Percentiles rank a stretch among this genome's conserved stretches.
These are phyloP conservation scores for Molossus alvarezi DNA, from an alignment of 2,797 vertebrate genomes.

Conservation along the genomic window DNA sequence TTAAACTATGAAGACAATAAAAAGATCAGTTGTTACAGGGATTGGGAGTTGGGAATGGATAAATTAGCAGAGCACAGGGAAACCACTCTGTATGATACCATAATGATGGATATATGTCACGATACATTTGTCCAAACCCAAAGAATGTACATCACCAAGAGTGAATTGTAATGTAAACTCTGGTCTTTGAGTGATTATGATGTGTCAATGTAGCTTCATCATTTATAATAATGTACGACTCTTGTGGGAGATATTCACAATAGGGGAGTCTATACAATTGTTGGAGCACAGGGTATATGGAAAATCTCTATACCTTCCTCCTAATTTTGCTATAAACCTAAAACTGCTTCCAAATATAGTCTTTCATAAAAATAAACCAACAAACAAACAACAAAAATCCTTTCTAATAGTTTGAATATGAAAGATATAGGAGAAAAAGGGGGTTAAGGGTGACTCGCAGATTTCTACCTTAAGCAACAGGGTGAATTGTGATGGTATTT, in stretches of 20 bases:
- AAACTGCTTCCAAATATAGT: not conserved
- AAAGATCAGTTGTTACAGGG: not conserved
- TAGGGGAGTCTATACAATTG: not conserved
- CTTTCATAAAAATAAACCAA: not conserved
- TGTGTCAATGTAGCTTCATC: not conserved
- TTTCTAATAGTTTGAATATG: not conserved
- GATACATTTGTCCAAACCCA: not conserved
- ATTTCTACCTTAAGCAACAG: not conserved
- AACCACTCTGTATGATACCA: not conserved
- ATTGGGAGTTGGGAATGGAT: not conserved
- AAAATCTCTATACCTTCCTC: not conserved
- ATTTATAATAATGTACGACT: not conserved
- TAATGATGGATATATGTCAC: not conserved
- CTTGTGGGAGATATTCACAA: not conserved
- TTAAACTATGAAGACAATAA: not conserved
- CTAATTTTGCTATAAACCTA: not conserved
- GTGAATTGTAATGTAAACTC: not conserved
- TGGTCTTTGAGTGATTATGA: not conserved
- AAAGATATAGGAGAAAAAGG: not conserved
- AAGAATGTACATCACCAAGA: not conserved
- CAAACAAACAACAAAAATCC: not conserved
- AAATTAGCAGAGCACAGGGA: not conserved
- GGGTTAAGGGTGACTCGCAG: not conserved
- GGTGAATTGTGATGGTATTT: not conserved
- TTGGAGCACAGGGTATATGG: not conserved